Evolutionary conservation across 2,888 invertebrate species (phyloP), one percentile per base, ranked within the genome.

Genomic region (Eumerus sabulonum): DNA sequence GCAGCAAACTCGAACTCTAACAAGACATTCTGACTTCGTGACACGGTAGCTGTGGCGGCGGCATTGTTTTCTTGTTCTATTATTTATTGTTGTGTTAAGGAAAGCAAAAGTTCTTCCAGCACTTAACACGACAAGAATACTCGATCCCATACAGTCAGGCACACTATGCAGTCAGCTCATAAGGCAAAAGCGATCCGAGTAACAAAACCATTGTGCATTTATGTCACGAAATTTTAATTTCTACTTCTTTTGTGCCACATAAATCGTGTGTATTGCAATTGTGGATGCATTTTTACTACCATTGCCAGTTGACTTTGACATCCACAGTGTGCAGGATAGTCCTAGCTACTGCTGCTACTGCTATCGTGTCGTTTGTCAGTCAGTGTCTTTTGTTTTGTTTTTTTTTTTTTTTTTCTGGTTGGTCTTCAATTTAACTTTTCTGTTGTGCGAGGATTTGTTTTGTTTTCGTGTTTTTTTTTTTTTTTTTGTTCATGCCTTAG

Each of bases 141-240:
- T 27, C 27, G 27, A 27, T 27, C 27, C 27, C 27, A 27, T 27
- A 27, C 27, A 27, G 27, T 7, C 40, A 3, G 40, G 64, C 53
- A 62, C 17, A 16, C 50, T 19, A 50, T 44, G 40, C n/a, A 54
- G 13, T 50, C 18, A 14, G 66, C 54, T 57, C 17, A 16, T 36
- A 76, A 42, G 42, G 60, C 60, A 48, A n/a, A 27, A 2, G 27
- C 14, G 16, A n/a, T 57, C 42, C 14, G 9, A 36, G 44, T 13
- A 14, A 19, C 14, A 38, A 44, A 53, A 56, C 74, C 48, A 70
- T 79, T 79, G 74, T 79, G 74, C 60, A 79, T 74, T 79, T 74
- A 64, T 70, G 79, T 79, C 79, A 79, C 79, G 79, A 79, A 79
- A 74, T 70, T 74, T 79, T 79, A 74, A 79, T 79, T 79, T 74